Conservation (phyloP, 1,140 invertebrate genomes). For the Drosophila arizonae region DNA sequence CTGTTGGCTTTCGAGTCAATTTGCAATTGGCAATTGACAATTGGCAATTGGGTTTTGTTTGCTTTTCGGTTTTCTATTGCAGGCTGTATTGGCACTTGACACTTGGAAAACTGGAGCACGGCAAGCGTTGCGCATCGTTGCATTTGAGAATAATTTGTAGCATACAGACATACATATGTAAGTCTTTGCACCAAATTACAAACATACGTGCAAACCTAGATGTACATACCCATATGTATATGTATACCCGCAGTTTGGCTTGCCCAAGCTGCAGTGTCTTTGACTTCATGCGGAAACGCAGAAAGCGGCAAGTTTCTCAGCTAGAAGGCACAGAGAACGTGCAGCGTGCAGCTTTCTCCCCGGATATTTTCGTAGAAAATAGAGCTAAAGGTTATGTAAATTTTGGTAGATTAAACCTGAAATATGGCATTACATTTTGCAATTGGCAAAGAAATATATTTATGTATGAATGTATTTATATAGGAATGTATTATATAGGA, state of each 20-base stretch:
- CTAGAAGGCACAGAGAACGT: constrained; percentile 59
- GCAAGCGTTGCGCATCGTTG: constrained; percentile 56
- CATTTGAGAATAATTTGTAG: constrained; percentile 61
- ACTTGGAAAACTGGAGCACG: constrained; percentile 62
- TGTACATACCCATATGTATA: not conserved
- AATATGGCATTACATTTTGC: constrained; percentile 50
- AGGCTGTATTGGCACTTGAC: constrained; percentile 53
- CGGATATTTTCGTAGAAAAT: constrained; percentile 13
- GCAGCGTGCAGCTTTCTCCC: constrained; percentile 60
- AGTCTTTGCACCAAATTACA: not conserved
- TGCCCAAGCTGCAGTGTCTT: constrained; percentile 17
- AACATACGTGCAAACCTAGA: not conserved
- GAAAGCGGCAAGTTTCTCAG: constrained; percentile 64
- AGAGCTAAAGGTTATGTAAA: constrained; percentile 58
- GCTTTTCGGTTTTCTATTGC: constrained; percentile 6
- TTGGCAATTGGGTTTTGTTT: constrained; percentile 14
- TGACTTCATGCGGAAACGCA: constrained; percentile 52
- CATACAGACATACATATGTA: not conserved
- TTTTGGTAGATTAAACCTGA: constrained; percentile 51
- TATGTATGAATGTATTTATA: not conserved
- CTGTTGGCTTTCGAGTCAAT: not conserved
- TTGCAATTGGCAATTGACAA: not conserved
- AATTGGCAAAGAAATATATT: constrained; percentile 17
- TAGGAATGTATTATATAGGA: constrained; percentile 7
- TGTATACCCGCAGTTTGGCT: not conserved